phyloP scores from a whole-genome alignment of 1,140 invertebrate species.

The Aleiodes sp. region DNA sequence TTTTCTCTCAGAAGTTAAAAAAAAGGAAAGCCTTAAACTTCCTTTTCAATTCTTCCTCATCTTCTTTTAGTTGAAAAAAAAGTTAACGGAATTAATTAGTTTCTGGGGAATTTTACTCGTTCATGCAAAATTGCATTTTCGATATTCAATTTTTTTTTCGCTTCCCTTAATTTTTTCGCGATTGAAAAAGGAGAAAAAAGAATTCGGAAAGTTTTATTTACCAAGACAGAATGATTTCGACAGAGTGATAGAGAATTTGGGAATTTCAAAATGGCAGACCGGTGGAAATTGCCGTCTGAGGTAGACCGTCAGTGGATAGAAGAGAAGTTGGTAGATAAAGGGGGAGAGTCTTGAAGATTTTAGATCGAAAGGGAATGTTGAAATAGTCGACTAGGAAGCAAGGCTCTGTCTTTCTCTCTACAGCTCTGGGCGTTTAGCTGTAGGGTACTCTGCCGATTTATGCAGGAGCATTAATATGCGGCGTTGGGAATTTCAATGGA shows the following conservation, averaged over 20 bases:
- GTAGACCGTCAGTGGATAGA: neutral
- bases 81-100: too few species aligned
- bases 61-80: too few species aligned
- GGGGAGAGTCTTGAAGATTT: neutral
- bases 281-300: neutral
- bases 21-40: too few species aligned
- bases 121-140: too few species aligned
- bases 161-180: neutral
- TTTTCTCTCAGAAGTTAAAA: too few species aligned
- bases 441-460: conserved; percentile 45
- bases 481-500: conserved; percentile 51
- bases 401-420: neutral
- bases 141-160: too few species aligned
- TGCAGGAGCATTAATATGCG: conserved; percentile 53
- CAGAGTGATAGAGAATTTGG: too few species aligned
- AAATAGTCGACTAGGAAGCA: conserved; percentile 9
- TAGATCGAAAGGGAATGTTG: neutral
- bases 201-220: neutral
- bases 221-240: neutral
- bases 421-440: conserved; percentile 10
- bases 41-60: too few species aligned
- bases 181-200: neutral
- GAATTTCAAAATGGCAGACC: neutral
- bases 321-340: neutral
- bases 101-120: too few species aligned